Evolutionary conservation across 53 echinoderm and acorn worm genomes (phyloP).

Genomic region (Stichopus horrens): DNA sequence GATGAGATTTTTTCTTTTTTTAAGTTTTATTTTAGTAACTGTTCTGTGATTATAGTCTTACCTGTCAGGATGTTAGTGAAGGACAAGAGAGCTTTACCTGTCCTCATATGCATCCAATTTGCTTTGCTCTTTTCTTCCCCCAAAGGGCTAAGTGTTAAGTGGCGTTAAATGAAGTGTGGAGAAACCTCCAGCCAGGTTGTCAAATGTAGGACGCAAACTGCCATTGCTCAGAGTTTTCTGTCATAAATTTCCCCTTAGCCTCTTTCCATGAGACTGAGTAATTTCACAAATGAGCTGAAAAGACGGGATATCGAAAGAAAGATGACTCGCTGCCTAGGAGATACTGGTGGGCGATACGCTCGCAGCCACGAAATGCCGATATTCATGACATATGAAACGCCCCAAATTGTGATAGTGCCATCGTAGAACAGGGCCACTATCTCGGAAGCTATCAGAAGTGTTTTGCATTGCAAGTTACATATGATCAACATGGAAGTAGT

Average conservation of each 20-base stretch:
- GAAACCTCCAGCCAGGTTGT: not conserved
- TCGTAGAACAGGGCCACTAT: too few relatives aligned
- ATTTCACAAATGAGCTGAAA: constrained; percentile 6
- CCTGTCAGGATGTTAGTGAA: not conserved
- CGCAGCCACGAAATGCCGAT: too few relatives aligned
- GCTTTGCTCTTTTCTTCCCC: not conserved
- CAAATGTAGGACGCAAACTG: constrained; percentile 17
- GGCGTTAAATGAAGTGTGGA: constrained; percentile 27
- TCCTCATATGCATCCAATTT: not conserved
- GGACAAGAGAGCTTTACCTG: not conserved
- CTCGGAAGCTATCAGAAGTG: too few relatives aligned
- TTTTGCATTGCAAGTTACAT: too few relatives aligned
- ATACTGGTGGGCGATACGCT: too few relatives aligned
- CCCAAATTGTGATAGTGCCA: too few relatives aligned
- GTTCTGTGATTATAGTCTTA: not conserved
- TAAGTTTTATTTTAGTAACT: not conserved
- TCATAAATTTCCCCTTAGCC: constrained; percentile 36
- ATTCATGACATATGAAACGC: too few relatives aligned
- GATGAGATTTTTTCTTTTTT: not conserved
- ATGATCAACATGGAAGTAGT: too few relatives aligned
- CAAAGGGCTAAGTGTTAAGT: constrained; percentile 15
- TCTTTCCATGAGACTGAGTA: constrained; percentile 29
- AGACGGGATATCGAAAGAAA: not conserved
- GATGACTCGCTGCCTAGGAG: not conserved
- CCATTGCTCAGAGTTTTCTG: not conserved